Evolutionary conservation across 2,113 vertebrate genomes (phyloP).

Genomic region (Ctenomys sociabilis): DNA sequence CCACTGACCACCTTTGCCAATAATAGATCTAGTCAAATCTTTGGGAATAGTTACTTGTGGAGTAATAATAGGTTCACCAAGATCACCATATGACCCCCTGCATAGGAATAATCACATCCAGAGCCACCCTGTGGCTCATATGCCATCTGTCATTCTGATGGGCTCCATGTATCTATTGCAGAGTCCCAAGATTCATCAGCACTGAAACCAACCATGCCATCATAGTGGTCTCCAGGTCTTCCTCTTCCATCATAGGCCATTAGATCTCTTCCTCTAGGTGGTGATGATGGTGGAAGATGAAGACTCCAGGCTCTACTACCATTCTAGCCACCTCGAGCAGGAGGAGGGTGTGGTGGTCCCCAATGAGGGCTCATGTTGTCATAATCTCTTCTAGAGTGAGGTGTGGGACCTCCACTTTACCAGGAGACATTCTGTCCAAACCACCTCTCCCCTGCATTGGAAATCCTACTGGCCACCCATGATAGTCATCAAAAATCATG

Average conservation of each 20-base stretch:
- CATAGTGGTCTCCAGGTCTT: too few relatives aligned
- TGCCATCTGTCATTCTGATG: conserved; percentile 82
- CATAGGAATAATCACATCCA: conserved; percentile 94
- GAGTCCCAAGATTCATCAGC: conserved; percentile 77
- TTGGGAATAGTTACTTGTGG: too few relatives aligned
- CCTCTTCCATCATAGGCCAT: too few relatives aligned
- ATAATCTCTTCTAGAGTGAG: conserved; percentile 72
- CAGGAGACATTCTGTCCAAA: conserved; percentile 96
- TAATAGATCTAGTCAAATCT: too few relatives aligned
- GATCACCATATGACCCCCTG: too few relatives aligned
- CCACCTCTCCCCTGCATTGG: conserved; percentile 92
- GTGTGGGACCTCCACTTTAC: conserved; percentile 93
- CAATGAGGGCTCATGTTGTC: neutral
- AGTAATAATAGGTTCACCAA: too few relatives aligned
- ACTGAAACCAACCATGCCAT: too few relatives aligned
- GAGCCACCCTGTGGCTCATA: conserved; percentile 91
- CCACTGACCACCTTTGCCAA: conserved; percentile 76
- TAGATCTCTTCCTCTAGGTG: too few relatives aligned
- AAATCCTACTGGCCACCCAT: conserved; percentile 94
- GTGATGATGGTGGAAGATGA: too few relatives aligned
- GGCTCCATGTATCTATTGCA: conserved; percentile 81
- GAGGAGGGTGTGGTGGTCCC: too few relatives aligned
- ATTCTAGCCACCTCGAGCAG: too few relatives aligned
- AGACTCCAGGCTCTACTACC: too few relatives aligned
- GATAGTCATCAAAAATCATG: conserved; percentile 87